A percentile compares a stretch with the other conserved stretches of the same genome.
Evolutionary conservation across 2,888 invertebrate species (phyloP).

Genomic region (Yponomeuta evonymella): DNA sequence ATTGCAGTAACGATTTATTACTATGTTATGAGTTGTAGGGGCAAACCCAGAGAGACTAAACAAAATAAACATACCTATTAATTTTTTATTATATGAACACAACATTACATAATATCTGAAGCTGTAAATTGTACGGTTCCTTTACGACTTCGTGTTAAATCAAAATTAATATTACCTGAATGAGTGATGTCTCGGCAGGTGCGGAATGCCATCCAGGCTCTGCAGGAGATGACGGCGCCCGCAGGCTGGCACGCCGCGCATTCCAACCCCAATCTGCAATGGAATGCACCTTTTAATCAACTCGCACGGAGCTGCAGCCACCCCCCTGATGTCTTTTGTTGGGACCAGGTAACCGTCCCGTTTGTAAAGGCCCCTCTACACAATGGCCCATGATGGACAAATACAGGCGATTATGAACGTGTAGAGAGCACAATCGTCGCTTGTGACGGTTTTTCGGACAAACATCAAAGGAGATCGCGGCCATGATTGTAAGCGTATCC

Average conservation of each 20-base stretch:
- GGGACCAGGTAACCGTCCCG: constrained; percentile 72
- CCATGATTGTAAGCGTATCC: too few species aligned
- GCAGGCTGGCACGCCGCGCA: constrained; percentile 83
- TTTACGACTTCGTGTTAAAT: neutral
- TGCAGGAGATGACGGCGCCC: constrained; percentile 87
- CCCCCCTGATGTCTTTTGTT: constrained; percentile 89
- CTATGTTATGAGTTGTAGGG: constrained; percentile 5
- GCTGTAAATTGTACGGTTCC: neutral
- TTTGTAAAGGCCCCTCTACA: too few species aligned
- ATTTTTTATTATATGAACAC: neutral
- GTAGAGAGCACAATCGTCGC: too few species aligned
- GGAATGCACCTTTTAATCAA: constrained; percentile 69
- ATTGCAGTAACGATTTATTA: constrained; percentile 3
- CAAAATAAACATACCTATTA: neutral
- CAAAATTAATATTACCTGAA: neutral
- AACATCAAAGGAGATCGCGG: too few species aligned
- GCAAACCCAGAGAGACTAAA: neutral
- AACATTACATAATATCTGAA: neutral
- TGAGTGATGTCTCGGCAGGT: constrained; percentile 66
- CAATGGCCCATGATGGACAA: too few species aligned
- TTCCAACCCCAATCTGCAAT: constrained; percentile 87
- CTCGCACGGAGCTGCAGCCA: constrained; percentile 88
- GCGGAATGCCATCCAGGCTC: constrained; percentile 87
- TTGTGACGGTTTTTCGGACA: too few species aligned
- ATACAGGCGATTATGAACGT: too few species aligned